These are phyloP conservation scores for Porites lobata DNA, from an alignment of 92 coral and sea anemone genomes.

Conservation along the genomic window DNA sequence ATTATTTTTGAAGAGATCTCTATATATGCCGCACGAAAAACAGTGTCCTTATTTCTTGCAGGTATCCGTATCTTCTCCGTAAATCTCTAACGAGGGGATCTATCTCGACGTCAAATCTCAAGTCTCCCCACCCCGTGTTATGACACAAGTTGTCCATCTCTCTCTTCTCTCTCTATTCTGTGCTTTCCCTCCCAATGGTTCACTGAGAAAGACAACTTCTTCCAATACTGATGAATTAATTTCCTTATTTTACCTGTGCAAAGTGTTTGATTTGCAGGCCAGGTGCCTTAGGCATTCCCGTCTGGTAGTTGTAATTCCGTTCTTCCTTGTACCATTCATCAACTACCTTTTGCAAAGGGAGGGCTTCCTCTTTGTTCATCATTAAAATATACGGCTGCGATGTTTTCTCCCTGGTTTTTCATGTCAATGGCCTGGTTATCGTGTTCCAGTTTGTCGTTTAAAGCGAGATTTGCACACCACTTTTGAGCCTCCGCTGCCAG, in stretches of 20 bases:
- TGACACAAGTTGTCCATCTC: no score
- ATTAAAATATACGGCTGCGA: slow-evolving; percentile 71
- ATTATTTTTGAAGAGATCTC: no score
- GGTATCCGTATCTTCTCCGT: no score
- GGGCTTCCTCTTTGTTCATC: slow-evolving; percentile 33
- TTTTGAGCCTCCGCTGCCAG: slow-evolving; percentile 76
- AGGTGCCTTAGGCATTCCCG: slow-evolving; percentile 62
- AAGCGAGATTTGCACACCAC: slow-evolving; percentile 87
- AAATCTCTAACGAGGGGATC: no score
- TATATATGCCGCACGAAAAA: no score
- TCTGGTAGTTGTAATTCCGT: slow-evolving; percentile 67
- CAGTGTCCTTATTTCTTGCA: no score
- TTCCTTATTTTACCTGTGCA: slow-evolving; percentile 71
- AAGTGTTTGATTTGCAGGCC: slow-evolving; percentile 74
- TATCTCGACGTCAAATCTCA: no score
- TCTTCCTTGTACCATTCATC: slow-evolving; percentile 83
- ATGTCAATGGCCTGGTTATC: slow-evolving; percentile 60
- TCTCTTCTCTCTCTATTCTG: no score
- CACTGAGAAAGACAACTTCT: no score
- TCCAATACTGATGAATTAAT: no score
- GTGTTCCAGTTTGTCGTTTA: slow-evolving; percentile 66
- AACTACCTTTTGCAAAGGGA: slow-evolving; percentile 64
- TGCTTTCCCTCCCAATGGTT: no score
- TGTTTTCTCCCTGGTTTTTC: slow-evolving; percentile 83
- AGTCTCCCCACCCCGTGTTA: no score